phyloP scores from a whole-genome alignment of 2,797 vertebrate genomes.

The Falco concolor region DNA sequence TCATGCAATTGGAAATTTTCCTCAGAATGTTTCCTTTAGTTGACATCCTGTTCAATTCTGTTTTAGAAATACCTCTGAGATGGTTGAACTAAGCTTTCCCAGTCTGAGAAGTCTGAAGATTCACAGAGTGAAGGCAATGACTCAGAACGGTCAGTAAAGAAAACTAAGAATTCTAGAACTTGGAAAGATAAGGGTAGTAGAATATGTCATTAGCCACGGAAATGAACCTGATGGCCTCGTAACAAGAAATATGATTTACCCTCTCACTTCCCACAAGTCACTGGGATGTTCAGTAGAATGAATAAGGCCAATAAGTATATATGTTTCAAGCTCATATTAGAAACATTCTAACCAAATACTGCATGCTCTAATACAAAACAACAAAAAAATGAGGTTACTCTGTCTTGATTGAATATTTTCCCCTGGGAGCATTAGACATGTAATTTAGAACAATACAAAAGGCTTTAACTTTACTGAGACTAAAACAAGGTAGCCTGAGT shows the following conservation, averaged over 20 bases:
- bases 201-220: neutral
- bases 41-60: neutral
- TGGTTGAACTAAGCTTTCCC: neutral
- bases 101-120: neutral
- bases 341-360: neutral
- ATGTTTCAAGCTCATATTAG: neutral
- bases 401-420: neutral
- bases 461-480: neutral
- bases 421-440: neutral
- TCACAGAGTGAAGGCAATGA: neutral
- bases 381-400: neutral
- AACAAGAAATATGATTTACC: neutral
- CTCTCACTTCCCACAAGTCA: neutral
- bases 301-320: neutral
- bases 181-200: neutral
- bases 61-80: neutral
- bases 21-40: neutral
- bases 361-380: neutral
- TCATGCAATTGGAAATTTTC: neutral
- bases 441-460: neutral
- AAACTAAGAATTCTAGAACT: neutral
- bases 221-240: neutral
- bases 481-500: neutral
- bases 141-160: neutral
- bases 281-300: rapidly evolving